A percentile compares a stretch with the other conserved stretches of the same genome.
phyloP scores from a whole-genome alignment of 2,888 invertebrate species.

The Drosophila dives region DNA sequence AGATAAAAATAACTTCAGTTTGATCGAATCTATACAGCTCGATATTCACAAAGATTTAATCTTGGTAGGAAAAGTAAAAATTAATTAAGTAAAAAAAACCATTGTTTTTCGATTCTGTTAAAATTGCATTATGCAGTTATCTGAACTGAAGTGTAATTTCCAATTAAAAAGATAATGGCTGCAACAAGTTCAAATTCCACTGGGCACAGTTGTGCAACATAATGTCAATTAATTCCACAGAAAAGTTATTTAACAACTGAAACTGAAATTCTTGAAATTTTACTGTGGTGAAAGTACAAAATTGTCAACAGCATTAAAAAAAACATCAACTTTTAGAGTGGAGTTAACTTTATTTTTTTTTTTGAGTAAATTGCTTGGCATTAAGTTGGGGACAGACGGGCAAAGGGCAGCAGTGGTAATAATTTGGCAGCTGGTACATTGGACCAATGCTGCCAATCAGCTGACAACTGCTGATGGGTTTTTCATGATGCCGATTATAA shows the following conservation, averaged over 20 bases:
- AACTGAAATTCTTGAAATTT: constrained; percentile 18
- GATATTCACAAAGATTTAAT: background rate
- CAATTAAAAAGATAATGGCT: constrained; percentile 44
- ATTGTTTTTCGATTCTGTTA: background rate
- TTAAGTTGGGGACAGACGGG: constrained; percentile 23
- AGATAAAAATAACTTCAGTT: background rate
- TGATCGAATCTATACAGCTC: background rate
- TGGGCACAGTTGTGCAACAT: constrained; percentile 8
- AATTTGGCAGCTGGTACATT: background rate
- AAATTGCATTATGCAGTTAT: constrained; percentile 8
- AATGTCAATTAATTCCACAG: constrained; percentile 15
- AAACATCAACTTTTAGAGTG: constrained; percentile 7
- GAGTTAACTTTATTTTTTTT: constrained; percentile 12
- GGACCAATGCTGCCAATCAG: constrained; percentile 18
- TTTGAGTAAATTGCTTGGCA: constrained; percentile 26
- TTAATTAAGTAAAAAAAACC: background rate
- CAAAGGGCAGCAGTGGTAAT: background rate
- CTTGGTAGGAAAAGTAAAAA: background rate
- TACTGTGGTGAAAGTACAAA: constrained; percentile 38
- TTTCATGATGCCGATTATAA: constrained; percentile 27
- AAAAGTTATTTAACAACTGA: background rate
- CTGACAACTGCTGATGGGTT: constrained; percentile 15
- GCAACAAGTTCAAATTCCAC: constrained; percentile 27
- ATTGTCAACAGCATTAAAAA: constrained; percentile 1
- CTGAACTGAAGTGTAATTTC: constrained; percentile 6